Evolutionary conservation across 2,888 invertebrate genomes (phyloP), one percentile per base, ranked within the genome.

Genomic region (Malthinus seriepunctatus): DNA sequence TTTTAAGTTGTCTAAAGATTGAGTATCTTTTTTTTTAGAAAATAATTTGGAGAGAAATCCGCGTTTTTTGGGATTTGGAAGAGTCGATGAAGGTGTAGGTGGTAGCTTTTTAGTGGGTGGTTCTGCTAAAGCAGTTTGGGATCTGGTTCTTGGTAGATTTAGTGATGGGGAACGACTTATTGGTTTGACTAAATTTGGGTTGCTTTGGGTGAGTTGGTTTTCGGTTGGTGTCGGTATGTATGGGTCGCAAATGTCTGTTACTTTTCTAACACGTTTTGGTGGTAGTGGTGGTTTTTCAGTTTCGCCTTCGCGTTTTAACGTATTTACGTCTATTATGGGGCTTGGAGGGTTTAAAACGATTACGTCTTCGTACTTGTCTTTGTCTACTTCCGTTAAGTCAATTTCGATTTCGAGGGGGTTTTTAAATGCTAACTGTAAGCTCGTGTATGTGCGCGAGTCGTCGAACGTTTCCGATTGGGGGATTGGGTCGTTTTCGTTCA

Each of bases 341-440:
- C 80, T 77, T 38, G 78, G 77, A 0, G 80, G 78, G 1, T 79
- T 79, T 9, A 83, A 75, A 63, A 81, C 74, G 0, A 87, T 80
- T 11, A 56, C 58, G 67, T 88, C 88, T 67, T 87, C 86, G 71
- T 86, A 86, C 32, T 83, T 80, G 37, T 67, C 67, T 47, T 56
- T 62, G 37, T 60, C 58, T 23, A 23, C 23, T 23, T 23, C 23
- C n/a, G 73, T 67, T 1, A 76, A 72, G 23, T 23, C 23, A 23
- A 23, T 23, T 46, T 77, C 75, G 58, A 90, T 84, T 15, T 83
- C 80, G 1, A 91, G 80, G 0, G 93, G 93, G 77, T 93, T 92
- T 76, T 88, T 91, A 80, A 93, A 93, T 0, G 93, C 93, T 72
- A 91, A 82, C 73, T 93, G 93, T 51, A 93, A 79, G 72, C 93